Base-by-base conservation (phyloP, 2,888 invertebrate species). In the Amphiduros pacificus region DNA sequence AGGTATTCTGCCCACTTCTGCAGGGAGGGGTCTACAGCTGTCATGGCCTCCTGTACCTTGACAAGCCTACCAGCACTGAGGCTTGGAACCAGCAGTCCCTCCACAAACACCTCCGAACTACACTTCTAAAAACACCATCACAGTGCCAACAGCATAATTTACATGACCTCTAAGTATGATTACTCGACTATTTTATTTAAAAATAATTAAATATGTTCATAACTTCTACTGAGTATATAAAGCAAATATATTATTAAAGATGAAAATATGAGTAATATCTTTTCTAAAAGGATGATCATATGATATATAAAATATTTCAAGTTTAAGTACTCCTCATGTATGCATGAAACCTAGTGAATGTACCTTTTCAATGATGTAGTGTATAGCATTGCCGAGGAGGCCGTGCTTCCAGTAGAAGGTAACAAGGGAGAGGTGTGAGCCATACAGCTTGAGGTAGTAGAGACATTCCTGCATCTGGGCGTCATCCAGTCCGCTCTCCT, bases 401-500 rank as follows among this genome's bases (percentile, higher is more conserved):
- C 89, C 87, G 70, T 92, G 89, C 62, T 88, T 88, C 71, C 92
- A 86, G 69, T 89, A 89, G 77, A 93, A 94, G 62, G 88, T 87
- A 57, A 93, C 85, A 59, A 91, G 87, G 11, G 89, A 89, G 0
- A 87, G 84, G 74, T 89, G 89, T 2, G 89, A 90, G 0, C 93
- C 94, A 74, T 93, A 94, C 63, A 88, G 89, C 2, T 87, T 85
- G 2, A 94, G 84, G 80, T 94, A 95, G 79, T 89, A 91, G 1
- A 92, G 81, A 72, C 91, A 92, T 82, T 94, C 94, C 61, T 77
- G 72, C 60, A 74, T 73, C 49, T 74, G 74, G 20, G 70, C 55
- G 2, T 75, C 74, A 56, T 77, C 76, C 61, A 77, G 65, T 14
- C 69, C 68, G 9, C 70, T 66, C 40, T 78, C 77, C 51, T 78